Evolutionary conservation across 1,140 invertebrate species (phyloP).

Genomic region (Calycopis cecrops): DNA sequence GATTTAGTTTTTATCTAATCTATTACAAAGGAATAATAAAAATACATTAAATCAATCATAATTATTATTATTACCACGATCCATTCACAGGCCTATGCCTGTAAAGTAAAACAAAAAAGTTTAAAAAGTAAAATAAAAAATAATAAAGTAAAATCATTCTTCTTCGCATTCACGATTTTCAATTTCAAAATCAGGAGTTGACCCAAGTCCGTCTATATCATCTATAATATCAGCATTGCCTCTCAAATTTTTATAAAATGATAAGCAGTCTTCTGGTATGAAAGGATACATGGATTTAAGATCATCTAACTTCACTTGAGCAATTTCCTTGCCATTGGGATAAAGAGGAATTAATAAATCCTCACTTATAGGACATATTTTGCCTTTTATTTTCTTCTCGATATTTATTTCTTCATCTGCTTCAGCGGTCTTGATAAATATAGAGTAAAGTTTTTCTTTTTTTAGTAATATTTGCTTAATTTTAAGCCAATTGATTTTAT

Average conservation of each 20-base stretch:
- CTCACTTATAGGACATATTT: conserved; percentile 14
- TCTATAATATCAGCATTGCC: conserved; percentile 17
- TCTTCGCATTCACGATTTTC: no score
- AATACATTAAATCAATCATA: no score
- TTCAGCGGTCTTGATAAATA: conserved; percentile 10
- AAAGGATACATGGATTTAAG: no score
- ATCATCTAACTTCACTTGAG: conserved; percentile 21
- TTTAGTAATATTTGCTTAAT: conserved; percentile 16
- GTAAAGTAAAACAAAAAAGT: no score
- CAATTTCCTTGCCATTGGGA: conserved; percentile 18
- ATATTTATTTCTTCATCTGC: conserved; percentile 18
- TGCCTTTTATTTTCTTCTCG: conserved; percentile 23
- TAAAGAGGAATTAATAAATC: conserved; percentile 5
- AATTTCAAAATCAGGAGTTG: conserved; percentile 18
- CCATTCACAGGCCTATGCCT: no score
- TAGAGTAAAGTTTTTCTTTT: conserved; percentile 9
- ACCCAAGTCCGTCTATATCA: conserved; percentile 19
- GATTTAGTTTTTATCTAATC: no score
- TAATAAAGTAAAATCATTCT: no score
- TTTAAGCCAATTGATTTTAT: no score
- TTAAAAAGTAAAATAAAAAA: no score
- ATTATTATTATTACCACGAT: no score
- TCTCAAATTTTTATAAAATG: conserved; percentile 22
- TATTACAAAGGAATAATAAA: no score
- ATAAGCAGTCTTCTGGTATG: no score